These are phyloP conservation scores for Copidosoma floridanum DNA, from an alignment of 1,140 invertebrate species.

Conservation along the genomic window DNA sequence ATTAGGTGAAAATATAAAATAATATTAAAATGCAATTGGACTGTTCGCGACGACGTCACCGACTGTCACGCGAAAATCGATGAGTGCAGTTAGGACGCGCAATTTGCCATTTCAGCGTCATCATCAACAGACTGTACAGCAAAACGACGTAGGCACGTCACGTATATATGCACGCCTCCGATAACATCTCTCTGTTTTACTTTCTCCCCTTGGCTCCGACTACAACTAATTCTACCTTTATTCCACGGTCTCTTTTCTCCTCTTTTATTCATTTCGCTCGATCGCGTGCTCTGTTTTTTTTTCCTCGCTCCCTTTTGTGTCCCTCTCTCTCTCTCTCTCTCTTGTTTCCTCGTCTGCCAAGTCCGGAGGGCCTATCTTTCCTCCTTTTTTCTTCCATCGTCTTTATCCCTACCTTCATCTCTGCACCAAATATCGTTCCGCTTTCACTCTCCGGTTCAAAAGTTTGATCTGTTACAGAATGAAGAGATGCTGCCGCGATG, in stretches of 20 bases:
- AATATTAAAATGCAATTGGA: too few species aligned
- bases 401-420: background rate
- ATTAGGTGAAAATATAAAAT: too few species aligned
- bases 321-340: constrained; percentile 15
- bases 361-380: constrained; percentile 7
- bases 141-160: background rate
- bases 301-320: constrained; percentile 15
- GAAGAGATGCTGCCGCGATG: too few species aligned
- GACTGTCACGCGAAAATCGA: too few species aligned
- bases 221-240: too few species aligned
- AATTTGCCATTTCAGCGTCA: too few species aligned
- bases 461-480: too few species aligned
- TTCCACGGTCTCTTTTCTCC: constrained; percentile 18
- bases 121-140: background rate
- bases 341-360: constrained; percentile 16
- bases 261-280: constrained; percentile 22
- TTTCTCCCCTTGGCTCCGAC: too few species aligned
- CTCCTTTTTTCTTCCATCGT: constrained; percentile 1
- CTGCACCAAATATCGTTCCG: constrained; percentile 34
- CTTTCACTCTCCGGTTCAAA: constrained; percentile 10
- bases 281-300: constrained; percentile 11
- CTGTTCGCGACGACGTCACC: too few species aligned
- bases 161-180: constrained; percentile 1
- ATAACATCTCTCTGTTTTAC: constrained; percentile 20
- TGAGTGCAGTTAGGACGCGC: too few species aligned